Percentiles rank a stretch among this genome's conserved stretches.
Evolutionary conservation across 2,888 invertebrate genomes (phyloP).

Genomic region (Phytoseiulus persimilis): DNA sequence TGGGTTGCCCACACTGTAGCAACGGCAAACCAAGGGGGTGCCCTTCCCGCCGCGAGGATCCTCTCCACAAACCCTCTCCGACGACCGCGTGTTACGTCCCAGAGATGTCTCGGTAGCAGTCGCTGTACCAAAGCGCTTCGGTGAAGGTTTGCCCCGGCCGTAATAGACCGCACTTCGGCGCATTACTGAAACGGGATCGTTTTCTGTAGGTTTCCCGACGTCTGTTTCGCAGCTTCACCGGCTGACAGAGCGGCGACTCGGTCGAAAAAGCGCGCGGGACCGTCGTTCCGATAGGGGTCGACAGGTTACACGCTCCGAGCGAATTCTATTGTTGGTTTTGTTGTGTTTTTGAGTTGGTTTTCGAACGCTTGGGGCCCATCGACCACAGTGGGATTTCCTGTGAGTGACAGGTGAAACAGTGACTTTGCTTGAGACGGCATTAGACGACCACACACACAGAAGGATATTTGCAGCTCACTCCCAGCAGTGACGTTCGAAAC

Average conservation of each 20-base stretch:
- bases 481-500: background rate
- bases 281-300: background rate
- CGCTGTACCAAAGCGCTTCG: background rate
- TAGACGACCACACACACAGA: background rate
- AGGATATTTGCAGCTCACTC: background rate
- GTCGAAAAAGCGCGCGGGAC: background rate
- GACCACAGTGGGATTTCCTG: conserved; percentile 5
- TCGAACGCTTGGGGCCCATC: background rate
- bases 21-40: background rate
- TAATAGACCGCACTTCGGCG: background rate
- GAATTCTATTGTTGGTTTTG: background rate
- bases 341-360: background rate
- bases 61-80: background rate
- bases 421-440: background rate
- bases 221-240: background rate
- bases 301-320: background rate
- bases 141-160: background rate
- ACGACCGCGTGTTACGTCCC: background rate
- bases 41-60: background rate
- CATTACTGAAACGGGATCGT: background rate
- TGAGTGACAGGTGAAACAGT: background rate
- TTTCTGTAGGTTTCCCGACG: background rate
- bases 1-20: background rate
- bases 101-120: background rate
- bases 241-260: background rate